Conservation (phyloP, 2,888 invertebrate species). For the Pollenia griseotomentosa region DNA sequence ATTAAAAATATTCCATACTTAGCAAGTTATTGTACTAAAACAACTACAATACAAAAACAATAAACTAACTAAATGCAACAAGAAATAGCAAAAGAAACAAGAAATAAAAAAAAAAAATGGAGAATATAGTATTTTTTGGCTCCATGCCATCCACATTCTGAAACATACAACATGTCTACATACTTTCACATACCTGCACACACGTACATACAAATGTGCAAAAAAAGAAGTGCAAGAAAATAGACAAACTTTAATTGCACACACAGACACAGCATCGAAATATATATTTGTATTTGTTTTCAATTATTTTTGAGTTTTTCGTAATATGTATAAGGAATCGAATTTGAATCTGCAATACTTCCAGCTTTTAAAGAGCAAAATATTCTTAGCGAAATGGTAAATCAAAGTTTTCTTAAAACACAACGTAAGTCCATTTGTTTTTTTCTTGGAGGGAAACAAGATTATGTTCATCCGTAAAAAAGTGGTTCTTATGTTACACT, state of each 20-base stretch:
- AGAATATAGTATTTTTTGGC: conserved; percentile 52
- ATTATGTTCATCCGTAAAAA: too few relatives aligned
- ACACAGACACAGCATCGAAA: background rate
- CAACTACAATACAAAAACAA: background rate
- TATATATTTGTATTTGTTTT: too few relatives aligned
- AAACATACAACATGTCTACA: conserved; percentile 21
- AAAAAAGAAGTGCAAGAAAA: conserved; percentile 8
- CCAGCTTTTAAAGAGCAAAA: too few relatives aligned
- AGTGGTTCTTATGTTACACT: too few relatives aligned
- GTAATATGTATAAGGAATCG: too few relatives aligned
- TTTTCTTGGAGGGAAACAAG: too few relatives aligned
- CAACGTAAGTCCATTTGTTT: too few relatives aligned
- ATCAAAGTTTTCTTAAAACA: too few relatives aligned
- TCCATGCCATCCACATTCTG: conserved; percentile 57
- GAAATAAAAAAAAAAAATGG: conserved; percentile 15
- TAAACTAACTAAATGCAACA: conserved; percentile 31
- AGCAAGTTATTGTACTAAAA: conserved; percentile 20
- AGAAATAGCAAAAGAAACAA: conserved; percentile 38
- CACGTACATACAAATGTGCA: conserved; percentile 14
- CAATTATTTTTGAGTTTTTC: too few relatives aligned
- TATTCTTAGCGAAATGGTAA: too few relatives aligned
- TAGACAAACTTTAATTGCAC: background rate
- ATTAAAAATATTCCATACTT: conserved; percentile 44
- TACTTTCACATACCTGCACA: conserved; percentile 4
- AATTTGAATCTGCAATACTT: too few relatives aligned